Conservation (phyloP, 2,888 invertebrate species). For the Rhingia campestris region DNA sequence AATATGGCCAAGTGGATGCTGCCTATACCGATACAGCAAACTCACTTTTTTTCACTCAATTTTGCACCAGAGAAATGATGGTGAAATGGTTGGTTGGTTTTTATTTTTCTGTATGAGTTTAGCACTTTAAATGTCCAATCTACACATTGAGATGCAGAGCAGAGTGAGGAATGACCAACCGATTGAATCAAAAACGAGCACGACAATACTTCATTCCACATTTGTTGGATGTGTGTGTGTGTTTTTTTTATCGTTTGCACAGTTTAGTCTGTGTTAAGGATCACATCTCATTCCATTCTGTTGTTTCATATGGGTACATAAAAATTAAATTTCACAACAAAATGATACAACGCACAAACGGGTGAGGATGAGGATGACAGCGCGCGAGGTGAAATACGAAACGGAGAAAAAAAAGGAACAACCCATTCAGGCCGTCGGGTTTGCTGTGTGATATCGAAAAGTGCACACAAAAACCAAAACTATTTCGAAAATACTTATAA, state of each 20-base stretch:
- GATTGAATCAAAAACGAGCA: constrained; percentile 48
- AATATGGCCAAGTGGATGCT: constrained; percentile 14
- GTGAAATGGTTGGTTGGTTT: constrained; percentile 16
- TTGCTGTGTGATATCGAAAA: constrained; percentile 71
- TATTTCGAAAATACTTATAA: constrained; percentile 82
- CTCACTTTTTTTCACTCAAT: constrained; percentile 65
- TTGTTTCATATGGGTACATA: constrained; percentile 64
- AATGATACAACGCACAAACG: constrained; percentile 46
- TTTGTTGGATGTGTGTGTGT: no score
- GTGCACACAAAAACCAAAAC: constrained; percentile 78
- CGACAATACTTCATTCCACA: constrained; percentile 38
- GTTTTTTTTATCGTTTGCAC: constrained; percentile 16
- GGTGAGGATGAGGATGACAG: constrained; percentile 70
- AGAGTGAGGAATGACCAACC: constrained; percentile 60
- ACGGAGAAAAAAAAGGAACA: constrained; percentile 17
- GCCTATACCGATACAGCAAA: constrained; percentile 21
- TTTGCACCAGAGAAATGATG: constrained; percentile 52
- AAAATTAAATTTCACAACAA: constrained; percentile 58
- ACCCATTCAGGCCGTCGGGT: constrained; percentile 33
- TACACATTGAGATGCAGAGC: constrained; percentile 72
- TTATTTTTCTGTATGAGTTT: constrained; percentile 55
- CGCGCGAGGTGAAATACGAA: constrained; percentile 9
- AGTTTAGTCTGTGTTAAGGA: constrained; percentile 31
- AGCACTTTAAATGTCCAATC: constrained; percentile 69
- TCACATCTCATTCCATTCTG: constrained; percentile 57